Conservation (phyloP, 2,888 invertebrate genomes). For the Iphiclides podalirius region DNA sequence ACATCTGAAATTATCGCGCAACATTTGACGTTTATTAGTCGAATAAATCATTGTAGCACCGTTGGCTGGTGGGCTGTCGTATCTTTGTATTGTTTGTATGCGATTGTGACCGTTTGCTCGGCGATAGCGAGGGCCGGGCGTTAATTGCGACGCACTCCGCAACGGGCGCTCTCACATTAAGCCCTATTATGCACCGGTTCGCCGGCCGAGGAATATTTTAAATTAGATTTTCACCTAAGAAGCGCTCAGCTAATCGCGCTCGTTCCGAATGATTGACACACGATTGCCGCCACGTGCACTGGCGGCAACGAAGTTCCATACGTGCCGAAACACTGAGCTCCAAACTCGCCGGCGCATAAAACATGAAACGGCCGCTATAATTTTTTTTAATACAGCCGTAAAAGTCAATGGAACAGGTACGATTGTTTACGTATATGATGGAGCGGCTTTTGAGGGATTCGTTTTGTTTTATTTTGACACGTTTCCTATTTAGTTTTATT, state of each 20-base stretch:
- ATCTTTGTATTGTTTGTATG: neutral
- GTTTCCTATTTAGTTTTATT: neutral
- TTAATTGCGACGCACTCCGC: conserved; percentile 8
- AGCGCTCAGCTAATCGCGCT: conserved; percentile 1
- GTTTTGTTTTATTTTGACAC: no score
- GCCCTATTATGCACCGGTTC: conserved; percentile 2
- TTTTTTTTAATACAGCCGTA: conserved; percentile 9
- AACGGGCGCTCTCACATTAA: conserved; percentile 6
- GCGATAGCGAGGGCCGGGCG: conserved; percentile 2
- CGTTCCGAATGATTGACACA: conserved; percentile 11
- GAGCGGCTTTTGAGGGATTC: neutral
- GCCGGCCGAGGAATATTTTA: conserved; percentile 10
- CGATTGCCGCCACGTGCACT: conserved; percentile 2
- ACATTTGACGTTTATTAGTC: no score
- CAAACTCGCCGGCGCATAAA: conserved; percentile 5
- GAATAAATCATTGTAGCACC: no score
- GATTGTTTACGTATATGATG: neutral
- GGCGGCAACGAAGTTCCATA: neutral
- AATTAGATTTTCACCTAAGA: conserved; percentile 11
- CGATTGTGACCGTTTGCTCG: conserved; percentile 9
- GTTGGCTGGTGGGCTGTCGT: no score
- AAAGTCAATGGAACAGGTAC: conserved; percentile 7
- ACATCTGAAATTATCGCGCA: no score
- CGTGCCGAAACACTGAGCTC: neutral
- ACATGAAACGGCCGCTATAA: conserved; percentile 6